Conservation (phyloP, 2,888 invertebrate genomes). For the Spisula solida region DNA sequence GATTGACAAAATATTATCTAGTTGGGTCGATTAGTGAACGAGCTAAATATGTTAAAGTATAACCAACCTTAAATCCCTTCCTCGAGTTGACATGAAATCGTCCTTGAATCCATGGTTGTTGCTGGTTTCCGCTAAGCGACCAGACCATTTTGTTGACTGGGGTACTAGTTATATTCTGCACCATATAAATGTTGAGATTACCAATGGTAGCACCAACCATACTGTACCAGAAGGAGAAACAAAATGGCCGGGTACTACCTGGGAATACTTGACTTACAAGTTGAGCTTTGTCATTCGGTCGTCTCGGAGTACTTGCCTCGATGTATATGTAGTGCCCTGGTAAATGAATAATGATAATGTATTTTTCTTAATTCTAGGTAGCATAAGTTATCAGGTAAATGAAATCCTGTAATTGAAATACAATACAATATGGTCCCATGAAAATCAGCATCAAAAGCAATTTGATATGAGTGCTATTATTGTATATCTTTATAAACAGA, state of each 20-base stretch:
- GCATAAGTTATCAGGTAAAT: too few species aligned
- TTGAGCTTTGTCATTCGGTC: conserved; percentile 78
- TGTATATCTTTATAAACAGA: too few species aligned
- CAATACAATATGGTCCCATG: too few species aligned
- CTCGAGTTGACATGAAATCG: conserved; percentile 66
- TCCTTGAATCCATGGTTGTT: conserved; percentile 75
- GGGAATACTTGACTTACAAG: conserved; percentile 77
- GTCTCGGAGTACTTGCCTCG: conserved; percentile 79
- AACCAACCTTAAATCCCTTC: conserved; percentile 19
- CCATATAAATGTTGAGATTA: conserved; percentile 77
- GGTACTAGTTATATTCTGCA: conserved; percentile 31
- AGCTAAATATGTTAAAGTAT: too few species aligned
- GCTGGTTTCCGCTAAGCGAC: conserved; percentile 76
- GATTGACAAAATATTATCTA: too few species aligned
- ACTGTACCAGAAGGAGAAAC: conserved; percentile 84
- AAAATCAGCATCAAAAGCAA: too few species aligned
- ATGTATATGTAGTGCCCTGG: conserved; percentile 82
- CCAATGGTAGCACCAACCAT: conserved; percentile 82
- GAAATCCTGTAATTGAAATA: too few species aligned
- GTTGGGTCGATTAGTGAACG: too few species aligned
- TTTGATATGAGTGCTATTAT: too few species aligned
- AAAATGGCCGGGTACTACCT: conserved; percentile 49
- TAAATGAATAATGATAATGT: background rate
- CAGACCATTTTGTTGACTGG: conserved; percentile 67
- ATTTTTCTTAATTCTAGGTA: background rate